These are phyloP conservation scores for Phalacrocorax aristotelis DNA, from an alignment of 2,113 vertebrate genomes.

Conservation along the genomic window DNA sequence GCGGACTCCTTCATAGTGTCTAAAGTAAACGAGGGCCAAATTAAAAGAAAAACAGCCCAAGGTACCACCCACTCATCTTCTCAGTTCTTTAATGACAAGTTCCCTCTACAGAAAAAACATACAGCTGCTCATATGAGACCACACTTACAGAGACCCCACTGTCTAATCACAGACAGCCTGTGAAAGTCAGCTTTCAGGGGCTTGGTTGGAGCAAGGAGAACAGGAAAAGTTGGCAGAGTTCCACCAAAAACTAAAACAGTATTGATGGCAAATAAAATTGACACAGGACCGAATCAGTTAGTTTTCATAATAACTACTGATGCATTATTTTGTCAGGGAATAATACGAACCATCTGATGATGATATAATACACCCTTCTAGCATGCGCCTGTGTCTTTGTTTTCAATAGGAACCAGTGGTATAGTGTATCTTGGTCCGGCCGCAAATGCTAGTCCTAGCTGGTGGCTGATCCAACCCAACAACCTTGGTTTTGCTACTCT, in stretches of 20 bases:
- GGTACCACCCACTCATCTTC: slow-evolving; percentile 80
- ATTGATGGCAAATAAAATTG: slow-evolving; percentile 53
- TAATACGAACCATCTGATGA: slow-evolving; percentile 30
- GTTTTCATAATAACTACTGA: slow-evolving; percentile 32
- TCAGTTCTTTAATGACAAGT: slow-evolving; percentile 72
- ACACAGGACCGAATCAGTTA: slow-evolving; percentile 20
- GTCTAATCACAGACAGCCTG: slow-evolving; percentile 64
- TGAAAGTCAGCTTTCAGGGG: slow-evolving; percentile 61
- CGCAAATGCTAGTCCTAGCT: neutral
- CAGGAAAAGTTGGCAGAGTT: slow-evolving; percentile 59
- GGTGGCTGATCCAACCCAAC: neutral
- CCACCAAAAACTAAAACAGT: slow-evolving; percentile 47
- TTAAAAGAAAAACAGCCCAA: slow-evolving; percentile 80
- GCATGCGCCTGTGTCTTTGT: neutral
- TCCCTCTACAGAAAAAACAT: slow-evolving; percentile 73
- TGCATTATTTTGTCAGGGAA: slow-evolving; percentile 5
- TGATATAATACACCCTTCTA: slow-evolving; percentile 1
- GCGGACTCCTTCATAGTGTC: slow-evolving; percentile 66
- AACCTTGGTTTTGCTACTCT: neutral
- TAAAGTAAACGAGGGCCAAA: slow-evolving; percentile 73
- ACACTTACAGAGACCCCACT: slow-evolving; percentile 75
- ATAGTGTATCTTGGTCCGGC: neutral
- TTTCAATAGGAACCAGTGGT: neutral
- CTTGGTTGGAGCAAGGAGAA: slow-evolving; percentile 46
- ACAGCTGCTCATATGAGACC: slow-evolving; percentile 71